Base-by-base conservation (phyloP, 2,888 invertebrate genomes). In the Netelia fuscicornis region DNA sequence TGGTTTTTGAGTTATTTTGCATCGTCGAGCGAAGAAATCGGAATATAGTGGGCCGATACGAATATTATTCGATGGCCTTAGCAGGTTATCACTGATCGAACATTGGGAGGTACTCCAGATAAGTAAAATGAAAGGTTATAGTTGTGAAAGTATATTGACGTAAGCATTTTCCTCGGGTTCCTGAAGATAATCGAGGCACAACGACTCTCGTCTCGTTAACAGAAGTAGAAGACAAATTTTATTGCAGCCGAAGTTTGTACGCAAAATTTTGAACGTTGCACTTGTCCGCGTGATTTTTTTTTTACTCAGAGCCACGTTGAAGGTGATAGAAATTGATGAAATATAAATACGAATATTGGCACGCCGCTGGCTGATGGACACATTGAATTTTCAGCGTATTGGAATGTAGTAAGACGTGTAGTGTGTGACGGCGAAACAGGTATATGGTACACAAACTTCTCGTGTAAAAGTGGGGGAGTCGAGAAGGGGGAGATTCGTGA, bases 1-100 rank as follows among this genome's bases (percentile, higher is more conserved):
- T 97, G 90, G 97, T 97, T 95, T 96, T 96, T 81, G 95, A 95
- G 93, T 95, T 96, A 94, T 95, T 95, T 95, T 96, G 96, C 96
- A 96, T 96, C 93, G 93, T 95, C 92, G 88, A 82, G 72, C 86
- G 85, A 56, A 75, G 70, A 71, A 83, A 72, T 79, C 62, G 30
- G 67, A 58, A 20, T 44, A 13, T 70, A 81, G 23, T 67, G 44
- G 81, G 82, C 85, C 85, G 81, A 79, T 81, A 23, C 67, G 54
- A 77, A 77, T 60, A 83, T 78, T 67, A 20, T 25, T 78, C 62
- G 71, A 65, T 56, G 67, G 80, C 83, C 84, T 87, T 85, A 87
- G 56, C 65, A 83, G 81, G 89, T 83, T 77, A 78, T 88, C 81
- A 88, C 78, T 84, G 81, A 84, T 85, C 78, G 85, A 87, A 86